Conservation (phyloP, 2,113 vertebrate species). For the Urocitellus parryii region DNA sequence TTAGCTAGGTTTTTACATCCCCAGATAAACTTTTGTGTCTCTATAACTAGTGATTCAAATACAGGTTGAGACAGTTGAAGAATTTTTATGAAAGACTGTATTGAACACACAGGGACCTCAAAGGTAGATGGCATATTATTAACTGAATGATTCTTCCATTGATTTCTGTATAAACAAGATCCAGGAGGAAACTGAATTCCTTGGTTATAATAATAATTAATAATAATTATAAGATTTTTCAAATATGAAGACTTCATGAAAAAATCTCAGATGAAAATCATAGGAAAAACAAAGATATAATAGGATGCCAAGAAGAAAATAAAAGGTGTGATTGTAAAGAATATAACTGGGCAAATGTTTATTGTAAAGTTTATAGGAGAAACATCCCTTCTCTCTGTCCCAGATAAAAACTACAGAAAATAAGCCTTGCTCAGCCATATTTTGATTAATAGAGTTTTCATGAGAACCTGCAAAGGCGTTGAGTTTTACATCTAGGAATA, state of each 20-base stretch:
- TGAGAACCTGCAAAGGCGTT: neutral
- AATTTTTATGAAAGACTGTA: neutral
- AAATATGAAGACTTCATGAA: neutral
- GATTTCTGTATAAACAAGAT: neutral
- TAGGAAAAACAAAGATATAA: neutral
- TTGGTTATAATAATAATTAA: neutral
- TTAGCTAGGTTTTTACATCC: neutral
- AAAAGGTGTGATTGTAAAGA: neutral
- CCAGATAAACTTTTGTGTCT: neutral
- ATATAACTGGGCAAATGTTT: neutral
- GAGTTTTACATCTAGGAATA: neutral
- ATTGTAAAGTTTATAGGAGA: neutral
- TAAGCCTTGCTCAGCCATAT: neutral
- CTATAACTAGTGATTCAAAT: neutral
- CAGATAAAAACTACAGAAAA: constrained; percentile 3
- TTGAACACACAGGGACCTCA: neutral
- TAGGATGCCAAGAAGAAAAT: neutral
- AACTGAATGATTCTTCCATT: neutral
- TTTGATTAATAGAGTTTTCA: neutral
- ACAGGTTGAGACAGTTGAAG: neutral
- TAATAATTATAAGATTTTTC: neutral
- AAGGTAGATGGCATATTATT: neutral
- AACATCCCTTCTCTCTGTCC: neutral
- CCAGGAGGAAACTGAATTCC: neutral
- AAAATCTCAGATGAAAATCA: neutral